phyloP scores from a whole-genome alignment of 2,797 vertebrate species.

The Mus minutoides region DNA sequence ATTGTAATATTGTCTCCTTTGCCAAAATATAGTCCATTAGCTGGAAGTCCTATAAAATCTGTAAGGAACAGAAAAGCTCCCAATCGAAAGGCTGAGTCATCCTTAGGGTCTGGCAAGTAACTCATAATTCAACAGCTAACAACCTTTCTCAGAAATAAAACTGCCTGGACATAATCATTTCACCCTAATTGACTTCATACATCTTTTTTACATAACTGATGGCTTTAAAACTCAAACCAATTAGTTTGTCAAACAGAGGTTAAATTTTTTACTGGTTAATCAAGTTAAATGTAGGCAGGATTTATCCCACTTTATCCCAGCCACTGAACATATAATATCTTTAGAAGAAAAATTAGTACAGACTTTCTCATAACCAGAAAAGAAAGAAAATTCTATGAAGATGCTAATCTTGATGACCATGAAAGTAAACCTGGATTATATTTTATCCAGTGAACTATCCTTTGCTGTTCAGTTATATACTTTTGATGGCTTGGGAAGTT shows the following conservation, averaged over 20 bases:
- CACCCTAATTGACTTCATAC: conserved; percentile 85
- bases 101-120: conserved; percentile 75
- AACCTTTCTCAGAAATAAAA: conserved; percentile 81
- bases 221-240: conserved; percentile 83
- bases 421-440: conserved; percentile 28
- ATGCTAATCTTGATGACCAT: neutral
- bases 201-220: conserved; percentile 86
- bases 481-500: neutral
- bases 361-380: conserved; percentile 35
- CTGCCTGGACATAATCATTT: conserved; percentile 83
- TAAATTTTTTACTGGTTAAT: conserved; percentile 80
- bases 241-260: conserved; percentile 84
- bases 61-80: conserved; percentile 27
- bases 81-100: conserved; percentile 75
- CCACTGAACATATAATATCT: conserved; percentile 69
- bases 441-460: neutral
- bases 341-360: conserved; percentile 68
- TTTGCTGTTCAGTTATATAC: neutral
- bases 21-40: conserved; percentile 38
- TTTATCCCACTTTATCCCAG: conserved; percentile 77
- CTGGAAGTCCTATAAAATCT: conserved; percentile 63
- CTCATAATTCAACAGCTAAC: conserved; percentile 78
- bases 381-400: neutral
- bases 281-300: conserved; percentile 75
- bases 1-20: neutral